Evolutionary conservation across 2,113 vertebrate genomes (phyloP).

Genomic region (Chaetodon trifascialis): DNA sequence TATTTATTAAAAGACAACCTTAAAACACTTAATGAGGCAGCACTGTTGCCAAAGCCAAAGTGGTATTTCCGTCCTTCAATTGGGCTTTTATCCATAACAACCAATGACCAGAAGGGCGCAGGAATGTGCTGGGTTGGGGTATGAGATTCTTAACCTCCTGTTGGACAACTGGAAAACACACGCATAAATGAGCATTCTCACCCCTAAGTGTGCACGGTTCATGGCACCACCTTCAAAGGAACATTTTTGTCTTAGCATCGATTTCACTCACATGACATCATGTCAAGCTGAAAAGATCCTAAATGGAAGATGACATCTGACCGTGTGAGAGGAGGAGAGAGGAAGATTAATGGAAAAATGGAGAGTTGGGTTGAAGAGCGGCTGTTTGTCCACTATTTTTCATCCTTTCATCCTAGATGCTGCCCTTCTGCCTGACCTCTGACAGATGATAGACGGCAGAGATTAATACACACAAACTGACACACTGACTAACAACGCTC

Average conservation of each 20-base stretch:
- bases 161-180: too few relatives aligned
- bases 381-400: conserved; percentile 14
- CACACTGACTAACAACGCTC: neutral
- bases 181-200: too few relatives aligned
- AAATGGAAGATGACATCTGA: neutral
- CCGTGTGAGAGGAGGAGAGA: neutral
- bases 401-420: neutral
- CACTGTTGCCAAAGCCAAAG: neutral
- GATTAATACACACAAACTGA: conserved; percentile 23
- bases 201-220: too few relatives aligned
- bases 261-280: neutral
- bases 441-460: conserved; percentile 41
- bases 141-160: neutral
- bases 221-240: too few relatives aligned
- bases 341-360: neutral
- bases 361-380: neutral
- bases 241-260: neutral
- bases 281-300: neutral
- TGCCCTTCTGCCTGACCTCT: conserved; percentile 28
- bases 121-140: neutral
- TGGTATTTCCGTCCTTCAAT: neutral
- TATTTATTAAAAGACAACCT: conserved; percentile 20
- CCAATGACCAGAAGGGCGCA: neutral
- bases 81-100: neutral
- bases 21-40: conserved; percentile 39